Evolutionary conservation across 2,797 vertebrate species (phyloP).

Genomic region (Dromococcyx pavoninus): DNA sequence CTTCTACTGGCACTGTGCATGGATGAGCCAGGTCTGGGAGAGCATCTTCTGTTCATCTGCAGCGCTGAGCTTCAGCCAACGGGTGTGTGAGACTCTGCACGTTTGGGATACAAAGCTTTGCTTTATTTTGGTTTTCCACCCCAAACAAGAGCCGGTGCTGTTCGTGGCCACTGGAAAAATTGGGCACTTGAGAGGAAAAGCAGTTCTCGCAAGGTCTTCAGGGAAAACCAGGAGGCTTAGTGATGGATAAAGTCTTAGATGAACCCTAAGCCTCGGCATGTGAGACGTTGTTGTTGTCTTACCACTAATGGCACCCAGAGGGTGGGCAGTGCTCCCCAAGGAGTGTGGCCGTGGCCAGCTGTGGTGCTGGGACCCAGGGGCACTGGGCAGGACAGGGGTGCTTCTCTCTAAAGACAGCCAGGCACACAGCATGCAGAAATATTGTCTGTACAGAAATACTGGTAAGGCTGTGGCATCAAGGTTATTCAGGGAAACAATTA

Average conservation of each 20-base stretch:
- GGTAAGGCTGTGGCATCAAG: no score
- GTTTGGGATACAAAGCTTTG: rapidly evolving
- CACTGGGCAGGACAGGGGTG: not conserved
- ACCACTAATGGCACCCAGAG: rapidly evolving
- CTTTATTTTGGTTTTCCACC: not conserved
- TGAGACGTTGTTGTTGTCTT: not conserved
- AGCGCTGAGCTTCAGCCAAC: not conserved
- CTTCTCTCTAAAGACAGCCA: not conserved
- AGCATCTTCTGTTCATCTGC: not conserved
- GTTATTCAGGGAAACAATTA: no score
- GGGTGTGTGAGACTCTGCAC: rapidly evolving
- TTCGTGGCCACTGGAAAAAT: not conserved
- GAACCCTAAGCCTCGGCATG: rapidly evolving
- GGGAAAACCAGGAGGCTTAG: not conserved
- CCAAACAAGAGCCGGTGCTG: rapidly evolving
- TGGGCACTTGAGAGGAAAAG: not conserved
- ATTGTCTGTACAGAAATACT: not conserved
- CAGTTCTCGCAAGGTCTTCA: not conserved
- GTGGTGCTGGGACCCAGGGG: no score
- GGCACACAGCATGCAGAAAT: not conserved
- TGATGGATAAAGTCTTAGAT: rapidly evolving
- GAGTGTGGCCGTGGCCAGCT: no score
- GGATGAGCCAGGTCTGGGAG: not conserved
- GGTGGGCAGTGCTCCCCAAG: not conserved
- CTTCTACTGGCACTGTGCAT: no score